A percentile compares a stretch with the other conserved stretches of the same genome.
These are phyloP conservation scores for Drosophila borealis DNA, from an alignment of 2,888 invertebrate genomes.

Conservation along the genomic window DNA sequence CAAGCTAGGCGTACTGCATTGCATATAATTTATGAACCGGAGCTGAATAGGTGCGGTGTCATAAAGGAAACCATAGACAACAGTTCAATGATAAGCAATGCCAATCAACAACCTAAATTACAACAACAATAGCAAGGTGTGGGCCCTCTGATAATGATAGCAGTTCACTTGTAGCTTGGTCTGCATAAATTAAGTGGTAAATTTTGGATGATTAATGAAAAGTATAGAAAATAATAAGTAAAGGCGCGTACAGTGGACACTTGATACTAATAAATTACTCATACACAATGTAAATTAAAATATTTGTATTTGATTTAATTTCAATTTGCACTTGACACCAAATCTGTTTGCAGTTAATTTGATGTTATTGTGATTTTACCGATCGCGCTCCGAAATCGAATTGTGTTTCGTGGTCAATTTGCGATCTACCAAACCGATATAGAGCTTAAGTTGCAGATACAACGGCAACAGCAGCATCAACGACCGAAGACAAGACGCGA, in stretches of 20 bases:
- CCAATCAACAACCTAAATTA: constrained; percentile 41
- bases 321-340: constrained; percentile 25
- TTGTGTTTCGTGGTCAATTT: constrained; percentile 12
- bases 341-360: constrained; percentile 19
- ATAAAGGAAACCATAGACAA: constrained; percentile 36
- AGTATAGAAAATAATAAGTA: constrained; percentile 20
- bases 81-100: constrained; percentile 43
- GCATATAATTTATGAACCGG: constrained; percentile 35
- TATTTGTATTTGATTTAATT: constrained; percentile 13
- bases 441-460: constrained; percentile 19
- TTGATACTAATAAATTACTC: background rate
- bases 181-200: constrained; percentile 9
- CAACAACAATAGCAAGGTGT: constrained; percentile 39
- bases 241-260: constrained; percentile 8
- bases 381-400: constrained; percentile 30
- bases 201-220: constrained; percentile 36
- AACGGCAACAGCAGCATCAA: constrained; percentile 18
- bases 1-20: constrained; percentile 34
- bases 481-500: constrained; percentile 38
- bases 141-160: constrained; percentile 43
- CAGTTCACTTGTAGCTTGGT: constrained; percentile 11
- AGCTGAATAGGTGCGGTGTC: constrained; percentile 35
- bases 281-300: constrained; percentile 7
- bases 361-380: constrained; percentile 6
- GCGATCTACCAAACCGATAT: constrained; percentile 9